Evolutionary conservation across 1,140 invertebrate species (phyloP), one percentile per base, ranked within the genome.

Genomic region (Limonius californicus): DNA sequence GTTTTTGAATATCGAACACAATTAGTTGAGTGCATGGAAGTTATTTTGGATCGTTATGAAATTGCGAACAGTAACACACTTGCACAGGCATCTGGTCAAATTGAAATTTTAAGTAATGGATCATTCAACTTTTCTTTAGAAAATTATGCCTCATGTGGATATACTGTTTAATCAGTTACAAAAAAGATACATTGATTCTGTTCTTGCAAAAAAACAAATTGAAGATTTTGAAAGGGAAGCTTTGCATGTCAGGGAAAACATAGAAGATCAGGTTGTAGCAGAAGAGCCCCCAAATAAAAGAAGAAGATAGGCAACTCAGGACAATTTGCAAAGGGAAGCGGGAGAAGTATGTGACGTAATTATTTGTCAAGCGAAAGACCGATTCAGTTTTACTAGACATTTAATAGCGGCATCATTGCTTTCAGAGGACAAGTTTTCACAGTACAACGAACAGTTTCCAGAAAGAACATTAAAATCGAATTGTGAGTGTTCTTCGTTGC

Each of bases 151-250:
- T 3, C 62, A 64, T 59, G 47, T 54, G n/a, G 64, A 66, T 20
- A 68, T 63, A 27, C 47, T 70, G 4, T 68, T 19, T 53, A 64
- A 62, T 57, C 43, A 70, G 57, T 50, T 68, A 11, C 66, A 68
- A 55, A 56, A 3, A 27, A 27, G 23, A 9, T 3, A 27, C 3
- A 27, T 27, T 27, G 9, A 27, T 27, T 9, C 23, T 27, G 23
- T 27, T 27, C 3, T 27, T 27, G 23, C 23, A 3, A 27, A 27
- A 3, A 27, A 27, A 27, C 3, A 27, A 3, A 27, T 27, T 4
- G 3, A 3, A 27, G 3, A 3, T 4, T 27, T 27, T 27, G n/a
- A n/a, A n/a, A n/a, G n/a, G n/a, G n/a, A n/a, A n/a, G n/a, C n/a
- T n/a, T n/a, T n/a, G n/a, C n/a, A n/a, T n/a, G n/a, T n/a, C n/a